Evolutionary conservation across 2,797 vertebrate species (phyloP), one percentile per base, ranked within the genome.

Genomic region (Threskiornis aethiopicus): DNA sequence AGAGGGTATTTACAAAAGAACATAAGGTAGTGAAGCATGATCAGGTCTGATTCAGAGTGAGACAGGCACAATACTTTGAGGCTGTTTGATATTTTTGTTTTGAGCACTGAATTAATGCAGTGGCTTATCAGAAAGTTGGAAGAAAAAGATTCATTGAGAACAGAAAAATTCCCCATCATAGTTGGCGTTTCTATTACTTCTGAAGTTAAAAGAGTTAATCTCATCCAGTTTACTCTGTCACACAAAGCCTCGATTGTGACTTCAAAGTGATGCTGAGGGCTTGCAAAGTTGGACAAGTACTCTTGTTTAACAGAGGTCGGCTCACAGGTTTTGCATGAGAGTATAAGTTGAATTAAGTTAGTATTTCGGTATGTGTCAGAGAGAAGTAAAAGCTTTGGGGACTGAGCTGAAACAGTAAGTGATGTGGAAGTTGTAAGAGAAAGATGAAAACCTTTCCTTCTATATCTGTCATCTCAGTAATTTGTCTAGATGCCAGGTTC

Each of bases 161-260:
- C 39, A 67, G 51, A 73, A 90, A 89, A 94, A 35, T 25, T 86
- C 24, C 6, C 57, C 21, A 46, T 54, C 37, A 72, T 37, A 49
- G 69, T 39, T 91, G 65, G 24, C 29, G 64, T 61, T 85, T 87
- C 31, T 85, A 1, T 66, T 84, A 71, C 26, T 87, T 87, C 46
- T 87, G 2, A 89, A 89, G n/a, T 65, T 77, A 39, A 78, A 92
- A 37, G 57, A 80, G 47, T 29, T 35, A 62, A 9, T 91, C 62
- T 82, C 19, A 41, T 73, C 25, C 67, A 93, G 28, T 77, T 77
- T 76, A 57, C 7, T 69, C 5, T 31, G 61, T 84, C 54, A 83
- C 47, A 77, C 64, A 85, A 88, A 86, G 44, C 47, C 58, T 87
- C 87, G 85, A 87, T 85, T 96, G 91, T 91, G 57, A 67, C 75